phyloP scores from a whole-genome alignment of 2,888 invertebrate species.

The Candidula unifasciata region DNA sequence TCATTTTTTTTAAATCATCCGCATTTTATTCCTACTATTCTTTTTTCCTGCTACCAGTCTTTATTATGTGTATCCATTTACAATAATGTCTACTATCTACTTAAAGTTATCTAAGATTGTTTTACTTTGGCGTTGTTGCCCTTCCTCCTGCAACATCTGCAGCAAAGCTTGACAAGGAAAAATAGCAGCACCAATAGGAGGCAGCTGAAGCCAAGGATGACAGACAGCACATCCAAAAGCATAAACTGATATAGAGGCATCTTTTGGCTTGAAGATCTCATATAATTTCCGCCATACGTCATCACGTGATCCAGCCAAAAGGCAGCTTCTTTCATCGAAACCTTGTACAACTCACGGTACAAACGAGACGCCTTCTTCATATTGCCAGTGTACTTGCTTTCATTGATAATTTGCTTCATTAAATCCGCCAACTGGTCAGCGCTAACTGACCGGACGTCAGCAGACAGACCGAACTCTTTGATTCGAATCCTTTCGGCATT shows the following conservation, averaged over 20 bases:
- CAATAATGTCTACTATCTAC: neutral
- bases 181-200: neutral
- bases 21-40: too few species aligned
- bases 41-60: too few species aligned
- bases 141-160: neutral
- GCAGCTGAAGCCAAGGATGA: conserved; percentile 36
- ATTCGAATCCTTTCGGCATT: conserved; percentile 48
- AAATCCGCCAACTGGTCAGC: neutral
- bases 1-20: too few species aligned
- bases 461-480: conserved; percentile 39
- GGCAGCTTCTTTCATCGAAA: conserved; percentile 59
- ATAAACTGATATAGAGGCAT: conserved; percentile 62
- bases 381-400: conserved; percentile 33
- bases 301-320: conserved; percentile 67
- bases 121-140: neutral
- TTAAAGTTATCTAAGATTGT: neutral
- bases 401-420: conserved; percentile 11
- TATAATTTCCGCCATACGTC: conserved; percentile 61
- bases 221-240: conserved; percentile 59
- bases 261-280: conserved; percentile 58
- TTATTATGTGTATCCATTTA: too few species aligned
- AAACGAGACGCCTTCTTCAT: conserved; percentile 47
- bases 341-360: conserved; percentile 48
- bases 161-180: neutral
- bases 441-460: conserved; percentile 11